Evolutionary conservation across 2,888 invertebrate species (phyloP), one percentile per base, ranked within the genome.

Genomic region (Apamea anceps): DNA sequence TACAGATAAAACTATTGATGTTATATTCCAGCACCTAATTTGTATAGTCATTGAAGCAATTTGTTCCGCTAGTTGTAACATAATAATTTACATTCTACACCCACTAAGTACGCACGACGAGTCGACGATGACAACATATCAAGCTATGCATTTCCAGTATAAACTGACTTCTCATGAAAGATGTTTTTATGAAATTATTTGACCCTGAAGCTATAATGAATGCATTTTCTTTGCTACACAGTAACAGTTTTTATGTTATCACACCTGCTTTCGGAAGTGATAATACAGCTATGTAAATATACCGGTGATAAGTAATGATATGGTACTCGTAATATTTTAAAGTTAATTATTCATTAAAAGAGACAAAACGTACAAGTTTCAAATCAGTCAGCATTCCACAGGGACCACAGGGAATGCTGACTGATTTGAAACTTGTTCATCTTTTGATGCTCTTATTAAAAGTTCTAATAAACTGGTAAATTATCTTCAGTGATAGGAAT

Each of bases 191-290:
- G 60, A 60, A 67, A 25, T 72, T 62, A 77, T 72, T 62, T 66
- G 74, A 75, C 82, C 79, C 6, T 85, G 79, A 82, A 77, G 7
- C 45, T 45, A n/a, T 37, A 77, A 79, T 85, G 72, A 82, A 28
- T 85, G 67, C 72, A 72, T 73, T 70, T 80, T 72, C 48, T 70
- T 72, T 54, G 12, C 32, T 48, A 57, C 10, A 32, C 18, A 13
- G 54, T 72, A 42, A 21, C 45, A 15, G 62, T 32, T 76, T 48
- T 70, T 63, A 13, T 85, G 45, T 75, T 85, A 73, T 66, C 84
- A 80, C 84, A 74, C 32, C 32, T 80, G 80, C 63, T 81, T 75
- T 68, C 42, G 28, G 25, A 57, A 70, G 42, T 63, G 67, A 45
- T 60, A 48, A 66, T 25, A 25, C 57, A 57, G 57, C 25, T 57